A percentile compares a stretch with the other conserved stretches of the same genome.
Evolutionary conservation across 1,140 invertebrate species (phyloP).

Genomic region (Andricus grossulariae): DNA sequence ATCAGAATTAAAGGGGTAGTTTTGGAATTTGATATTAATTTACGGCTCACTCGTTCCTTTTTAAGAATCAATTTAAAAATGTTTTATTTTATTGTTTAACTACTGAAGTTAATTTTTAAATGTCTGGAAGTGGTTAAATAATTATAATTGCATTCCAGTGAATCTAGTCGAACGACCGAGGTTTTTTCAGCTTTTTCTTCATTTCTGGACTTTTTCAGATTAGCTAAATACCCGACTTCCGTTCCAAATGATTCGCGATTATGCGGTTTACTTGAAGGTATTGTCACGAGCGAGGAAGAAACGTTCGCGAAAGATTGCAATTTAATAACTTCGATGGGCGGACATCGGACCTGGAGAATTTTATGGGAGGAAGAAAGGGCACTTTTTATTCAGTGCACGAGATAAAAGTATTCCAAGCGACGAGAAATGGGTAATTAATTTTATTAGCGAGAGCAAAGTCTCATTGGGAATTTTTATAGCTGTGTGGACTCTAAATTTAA

Average conservation of each 20-base stretch:
- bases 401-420: neutral
- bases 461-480: neutral
- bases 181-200: neutral
- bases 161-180: neutral
- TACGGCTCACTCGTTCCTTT: no score
- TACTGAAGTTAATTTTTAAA: no score
- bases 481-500: neutral
- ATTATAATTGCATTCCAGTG: no score
- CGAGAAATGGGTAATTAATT: conserved; percentile 5
- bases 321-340: conserved; percentile 9
- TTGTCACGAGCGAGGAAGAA: conserved; percentile 35
- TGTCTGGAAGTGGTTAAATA: no score
- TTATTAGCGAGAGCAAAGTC: neutral
- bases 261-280: conserved; percentile 47
- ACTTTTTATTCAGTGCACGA: conserved; percentile 5
- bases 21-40: no score
- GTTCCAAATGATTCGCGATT: conserved; percentile 51
- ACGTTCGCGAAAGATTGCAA: neutral
- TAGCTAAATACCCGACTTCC: conserved; percentile 50
- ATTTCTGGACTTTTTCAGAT: conserved; percentile 14
- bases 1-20: no score
- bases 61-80: no score
- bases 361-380: neutral
- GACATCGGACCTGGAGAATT: conserved; percentile 4
- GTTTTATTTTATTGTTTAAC: no score